Conservation (phyloP, 2,797 vertebrate genomes). For the Tarsius wallacei region DNA sequence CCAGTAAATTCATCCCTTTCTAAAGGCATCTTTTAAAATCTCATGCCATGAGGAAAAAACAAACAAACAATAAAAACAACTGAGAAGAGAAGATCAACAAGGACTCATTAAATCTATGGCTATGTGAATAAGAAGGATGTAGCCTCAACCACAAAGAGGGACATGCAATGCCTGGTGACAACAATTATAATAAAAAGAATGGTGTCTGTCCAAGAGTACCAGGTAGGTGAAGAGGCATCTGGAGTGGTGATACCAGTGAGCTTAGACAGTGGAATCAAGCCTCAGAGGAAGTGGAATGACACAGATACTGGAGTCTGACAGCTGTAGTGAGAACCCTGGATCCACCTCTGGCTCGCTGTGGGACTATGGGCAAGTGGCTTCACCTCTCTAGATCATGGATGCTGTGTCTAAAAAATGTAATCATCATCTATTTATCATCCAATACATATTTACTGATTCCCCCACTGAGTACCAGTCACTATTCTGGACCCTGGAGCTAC, state of each 20-base stretch:
- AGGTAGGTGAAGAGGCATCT: background rate
- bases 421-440: background rate
- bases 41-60: background rate
- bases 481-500: background rate
- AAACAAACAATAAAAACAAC: background rate
- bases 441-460: background rate
- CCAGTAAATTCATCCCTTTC: background rate
- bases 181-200: background rate
- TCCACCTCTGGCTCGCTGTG: background rate
- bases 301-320: accelerated
- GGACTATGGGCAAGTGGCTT: background rate
- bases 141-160: background rate
- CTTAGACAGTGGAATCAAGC: background rate
- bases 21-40: conserved; percentile 26
- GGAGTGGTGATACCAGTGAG: background rate
- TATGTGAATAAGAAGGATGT: background rate
- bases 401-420: background rate
- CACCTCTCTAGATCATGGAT: background rate
- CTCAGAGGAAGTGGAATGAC: background rate
- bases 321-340: background rate
- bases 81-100: background rate
- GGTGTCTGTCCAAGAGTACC: too few species aligned
- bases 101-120: background rate
- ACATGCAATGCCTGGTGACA: background rate
- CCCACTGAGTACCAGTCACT: background rate